Evolutionary conservation across 2,888 invertebrate genomes (phyloP).

Genomic region (Tiphia femorata): DNA sequence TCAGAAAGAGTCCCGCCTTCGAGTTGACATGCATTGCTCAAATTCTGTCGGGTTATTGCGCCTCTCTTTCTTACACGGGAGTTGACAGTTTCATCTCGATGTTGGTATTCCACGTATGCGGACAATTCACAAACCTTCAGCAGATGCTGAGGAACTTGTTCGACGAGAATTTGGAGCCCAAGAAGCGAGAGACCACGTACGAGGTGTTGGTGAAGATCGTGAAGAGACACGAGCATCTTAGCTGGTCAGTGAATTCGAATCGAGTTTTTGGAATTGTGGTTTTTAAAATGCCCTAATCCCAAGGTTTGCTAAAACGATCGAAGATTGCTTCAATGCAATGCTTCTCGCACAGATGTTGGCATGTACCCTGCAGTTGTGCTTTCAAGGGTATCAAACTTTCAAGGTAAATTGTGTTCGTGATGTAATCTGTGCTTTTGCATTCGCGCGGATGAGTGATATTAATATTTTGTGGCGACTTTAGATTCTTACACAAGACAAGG

Average conservation of each 20-base stretch:
- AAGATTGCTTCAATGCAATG: slow-evolving; percentile 50
- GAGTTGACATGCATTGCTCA: slow-evolving; percentile 22
- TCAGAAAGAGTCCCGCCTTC: slow-evolving; percentile 11
- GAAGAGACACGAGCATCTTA: slow-evolving; percentile 26
- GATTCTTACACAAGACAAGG: too few species aligned
- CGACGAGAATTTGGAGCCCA: neutral
- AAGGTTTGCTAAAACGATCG: slow-evolving; percentile 47
- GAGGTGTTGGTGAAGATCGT: slow-evolving; percentile 7
- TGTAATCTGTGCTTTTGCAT: too few species aligned
- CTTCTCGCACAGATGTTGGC: slow-evolving; percentile 49
- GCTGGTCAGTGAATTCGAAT: slow-evolving; percentile 14
- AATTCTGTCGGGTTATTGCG: neutral
- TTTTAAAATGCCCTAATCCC: too few species aligned
- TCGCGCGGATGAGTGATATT: too few species aligned
- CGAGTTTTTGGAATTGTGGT: too few species aligned
- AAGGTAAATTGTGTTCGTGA: slow-evolving; percentile 34
- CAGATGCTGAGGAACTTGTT: slow-evolving; percentile 8
- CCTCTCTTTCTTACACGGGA: slow-evolving; percentile 18
- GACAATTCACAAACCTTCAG: slow-evolving; percentile 26
- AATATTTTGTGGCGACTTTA: too few species aligned
- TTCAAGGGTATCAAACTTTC: slow-evolving; percentile 50
- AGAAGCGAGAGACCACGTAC: slow-evolving; percentile 1
- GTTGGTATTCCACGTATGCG: slow-evolving; percentile 33
- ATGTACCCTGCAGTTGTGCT: slow-evolving; percentile 49
- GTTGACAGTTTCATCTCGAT: slow-evolving; percentile 36